Base-by-base conservation (phyloP, 2,888 invertebrate species). In the Lucinisca nassula region DNA sequence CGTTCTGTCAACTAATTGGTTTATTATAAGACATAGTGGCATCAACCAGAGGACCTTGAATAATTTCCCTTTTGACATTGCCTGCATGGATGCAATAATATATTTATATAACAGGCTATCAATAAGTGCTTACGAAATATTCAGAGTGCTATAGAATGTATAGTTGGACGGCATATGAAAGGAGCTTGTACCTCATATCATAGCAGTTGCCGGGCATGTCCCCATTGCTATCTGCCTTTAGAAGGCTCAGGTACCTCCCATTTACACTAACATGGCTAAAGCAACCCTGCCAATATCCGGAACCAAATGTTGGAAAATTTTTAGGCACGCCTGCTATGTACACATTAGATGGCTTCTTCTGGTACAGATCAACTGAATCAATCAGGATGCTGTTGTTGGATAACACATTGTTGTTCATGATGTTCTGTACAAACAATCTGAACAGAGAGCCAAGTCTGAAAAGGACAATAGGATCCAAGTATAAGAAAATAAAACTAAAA, bases 211-310 rank as follows among this genome's bases (percentile, higher is more conserved):
- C 37, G 35, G 77, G 55, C 14, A 72, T n/a, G n/a, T 1, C 6
- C n/a, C 79, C 79, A 8, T 12, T 24, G 45, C 70, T 79, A 27
- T 79, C 70, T 24, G 30, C 45, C 70, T 45, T 30, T 10, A 79
- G 32, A 6, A 79, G 17, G 35, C 24, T 70, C 35, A 79, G 32
- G 21, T 61, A 27, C 14, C 32, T 37, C 12, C 70, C 70, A 72
- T 79, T 72, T 4, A 79, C 6, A 40, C 35, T 45, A 14, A 79
- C 67, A 4, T 79, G 40, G 30, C 49, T 67, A 12, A 79, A n/a
- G 32, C 79, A 79, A 8, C 79, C 79, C 12, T 79, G 30, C 79
- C 79, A 79, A 32, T 27, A 21, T 24, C 72, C 72, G 1, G 27
- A 14, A n/a, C 79, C 79, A 55, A 51, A 51, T 24, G 27, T 37